These are phyloP conservation scores for Fabriciana adippe DNA, from an alignment of 2,888 invertebrate species.

Conservation along the genomic window DNA sequence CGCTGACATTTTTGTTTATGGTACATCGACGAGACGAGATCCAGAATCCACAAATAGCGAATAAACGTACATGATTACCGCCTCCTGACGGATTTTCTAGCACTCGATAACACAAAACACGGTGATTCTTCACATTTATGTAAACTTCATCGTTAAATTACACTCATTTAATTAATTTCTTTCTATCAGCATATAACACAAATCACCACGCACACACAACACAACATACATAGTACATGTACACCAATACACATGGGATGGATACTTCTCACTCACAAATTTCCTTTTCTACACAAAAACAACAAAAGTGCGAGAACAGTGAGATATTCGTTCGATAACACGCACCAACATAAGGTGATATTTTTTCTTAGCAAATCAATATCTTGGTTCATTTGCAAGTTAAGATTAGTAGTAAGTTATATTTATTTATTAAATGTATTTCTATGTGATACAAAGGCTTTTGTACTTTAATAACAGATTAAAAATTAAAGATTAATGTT, in stretches of 20 bases:
- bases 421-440: neutral
- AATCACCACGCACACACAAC: conserved; percentile 83
- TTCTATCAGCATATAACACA: conserved; percentile 81
- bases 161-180: conserved; percentile 79
- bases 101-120: conserved; percentile 80
- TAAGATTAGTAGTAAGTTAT: too few relatives aligned
- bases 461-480: too few relatives aligned
- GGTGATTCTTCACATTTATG: conserved; percentile 77
- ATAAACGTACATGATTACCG: conserved; percentile 81
- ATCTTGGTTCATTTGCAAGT: neutral
- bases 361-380: conserved; percentile 9
- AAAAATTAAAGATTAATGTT: too few relatives aligned
- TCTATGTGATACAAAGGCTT: neutral
- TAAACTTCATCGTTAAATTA: conserved; percentile 77
- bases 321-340: conserved; percentile 49
- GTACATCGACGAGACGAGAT: conserved; percentile 78
- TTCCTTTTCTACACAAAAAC: conserved; percentile 54
- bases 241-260: conserved; percentile 64
- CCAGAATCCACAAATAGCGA: conserved; percentile 81
- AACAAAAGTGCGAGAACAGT: conserved; percentile 51
- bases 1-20: conserved; percentile 84
- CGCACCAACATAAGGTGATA: conserved; percentile 33
- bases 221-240: conserved; percentile 70
- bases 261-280: conserved; percentile 52
- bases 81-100: conserved; percentile 79